Evolutionary conservation across 2,113 vertebrate species (phyloP).

Genomic region (Podilymbus podiceps): DNA sequence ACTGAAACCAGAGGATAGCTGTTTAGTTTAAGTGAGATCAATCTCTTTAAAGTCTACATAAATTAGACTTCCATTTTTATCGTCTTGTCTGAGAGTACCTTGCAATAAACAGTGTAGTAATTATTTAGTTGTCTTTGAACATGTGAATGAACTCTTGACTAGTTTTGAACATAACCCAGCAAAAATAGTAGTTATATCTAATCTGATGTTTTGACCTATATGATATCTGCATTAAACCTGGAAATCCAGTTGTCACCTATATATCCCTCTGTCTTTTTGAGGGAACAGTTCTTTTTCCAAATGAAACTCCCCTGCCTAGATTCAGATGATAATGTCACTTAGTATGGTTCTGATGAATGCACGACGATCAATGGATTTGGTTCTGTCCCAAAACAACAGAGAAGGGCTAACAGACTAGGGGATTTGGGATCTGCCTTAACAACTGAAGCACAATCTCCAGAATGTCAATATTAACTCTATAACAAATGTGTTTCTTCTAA

Average conservation of each 20-base stretch:
- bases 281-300: background rate
- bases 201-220: background rate
- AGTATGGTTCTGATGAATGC: background rate
- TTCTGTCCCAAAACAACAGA: background rate
- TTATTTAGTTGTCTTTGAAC: background rate
- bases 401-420: background rate
- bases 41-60: background rate
- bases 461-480: background rate
- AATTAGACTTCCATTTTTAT: background rate
- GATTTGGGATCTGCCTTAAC: background rate
- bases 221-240: background rate
- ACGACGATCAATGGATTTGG: background rate
- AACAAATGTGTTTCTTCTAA: background rate
- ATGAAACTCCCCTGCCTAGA: background rate
- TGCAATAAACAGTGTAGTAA: background rate
- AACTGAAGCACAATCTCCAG: background rate
- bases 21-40: background rate
- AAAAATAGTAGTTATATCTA: background rate
- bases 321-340: background rate
- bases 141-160: background rate
- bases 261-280: background rate
- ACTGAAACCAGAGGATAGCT: background rate
- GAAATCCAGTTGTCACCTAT: background rate
- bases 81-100: background rate
- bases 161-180: background rate